Base-by-base conservation (phyloP, 2,113 vertebrate genomes). In the Cynoglossus semilaevis region DNA sequence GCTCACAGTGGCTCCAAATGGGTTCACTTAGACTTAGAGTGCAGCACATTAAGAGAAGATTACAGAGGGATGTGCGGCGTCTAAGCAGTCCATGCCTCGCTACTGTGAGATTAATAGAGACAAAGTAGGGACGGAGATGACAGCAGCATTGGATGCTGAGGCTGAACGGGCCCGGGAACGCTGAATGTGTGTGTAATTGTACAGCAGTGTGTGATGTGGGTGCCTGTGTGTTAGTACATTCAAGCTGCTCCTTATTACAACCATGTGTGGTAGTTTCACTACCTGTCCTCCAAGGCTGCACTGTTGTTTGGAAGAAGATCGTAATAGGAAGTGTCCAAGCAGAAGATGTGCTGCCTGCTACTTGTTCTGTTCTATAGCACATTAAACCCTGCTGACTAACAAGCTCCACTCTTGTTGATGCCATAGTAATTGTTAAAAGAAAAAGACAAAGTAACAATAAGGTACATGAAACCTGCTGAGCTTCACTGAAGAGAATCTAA, bases 1-100 rank as follows among this genome's bases (percentile, higher is more conserved):
- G 93, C 91, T 92, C 92, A 93, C 95, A 95, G 93, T 94, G 92
- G 91, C 94, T 94, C 91, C 91, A 94, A 97, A 95, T 96, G 93
- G 92, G 92, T 94, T 93, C 92, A 93, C 92, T 93, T 86, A 84
- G 81, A 90, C 93, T 93, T 92, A 94, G 94, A 96, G 94, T 92
- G 91, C 93, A 90, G 88, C 86, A 93, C 90, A 92, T 88, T 85
- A 88, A 83, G 74, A 72, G 67, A 72, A 84, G 81, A 85, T 87
- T 85, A 87, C 81, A 82, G 91, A 91, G 67, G 51, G 44, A 72
- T 64, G 67, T 62, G 53, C 67, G 68, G 72, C 76, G 54, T 80
- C 55, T 79, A 74, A 74, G 53, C 66, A 67, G 76, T 80, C 72
- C 66, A 79, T 57, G 81, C 76, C 70, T 85, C 69, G 35, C 74